Conservation (phyloP, 2,797 vertebrate genomes). For the Botia kubotai region DNA sequence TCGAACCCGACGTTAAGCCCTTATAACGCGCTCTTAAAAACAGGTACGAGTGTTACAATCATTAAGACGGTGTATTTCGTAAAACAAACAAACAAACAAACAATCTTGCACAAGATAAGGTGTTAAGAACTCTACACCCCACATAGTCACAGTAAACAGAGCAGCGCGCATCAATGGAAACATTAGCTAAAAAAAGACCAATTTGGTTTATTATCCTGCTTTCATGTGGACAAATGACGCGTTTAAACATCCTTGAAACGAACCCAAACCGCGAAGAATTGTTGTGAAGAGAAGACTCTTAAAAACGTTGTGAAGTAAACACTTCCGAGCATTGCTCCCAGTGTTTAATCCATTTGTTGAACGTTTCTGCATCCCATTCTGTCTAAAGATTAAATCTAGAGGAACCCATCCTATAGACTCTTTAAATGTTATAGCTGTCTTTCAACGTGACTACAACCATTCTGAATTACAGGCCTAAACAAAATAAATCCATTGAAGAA, state of each 20-base stretch:
- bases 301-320: too few species aligned
- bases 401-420: conserved; percentile 13
- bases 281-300: background rate
- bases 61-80: background rate
- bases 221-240: background rate
- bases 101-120: background rate
- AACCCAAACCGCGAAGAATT: background rate
- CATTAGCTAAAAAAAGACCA: background rate
- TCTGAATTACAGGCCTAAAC: too few species aligned
- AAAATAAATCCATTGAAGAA: too few species aligned
- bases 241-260: background rate
- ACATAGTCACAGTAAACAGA: background rate
- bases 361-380: too few species aligned
- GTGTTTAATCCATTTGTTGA: too few species aligned
- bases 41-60: background rate
- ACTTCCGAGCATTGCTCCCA: too few species aligned
- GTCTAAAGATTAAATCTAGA: conserved; percentile 22
- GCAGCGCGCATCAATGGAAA: background rate
- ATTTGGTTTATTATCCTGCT: background rate
- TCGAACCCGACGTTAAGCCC: background rate
- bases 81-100: background rate
- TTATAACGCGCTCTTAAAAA: background rate
- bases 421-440: conserved; percentile 19
- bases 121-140: too few species aligned
- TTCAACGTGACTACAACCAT: conserved; percentile 2